Evolutionary conservation across 2,113 vertebrate genomes (phyloP).

Genomic region (Eulemur macaco): DNA sequence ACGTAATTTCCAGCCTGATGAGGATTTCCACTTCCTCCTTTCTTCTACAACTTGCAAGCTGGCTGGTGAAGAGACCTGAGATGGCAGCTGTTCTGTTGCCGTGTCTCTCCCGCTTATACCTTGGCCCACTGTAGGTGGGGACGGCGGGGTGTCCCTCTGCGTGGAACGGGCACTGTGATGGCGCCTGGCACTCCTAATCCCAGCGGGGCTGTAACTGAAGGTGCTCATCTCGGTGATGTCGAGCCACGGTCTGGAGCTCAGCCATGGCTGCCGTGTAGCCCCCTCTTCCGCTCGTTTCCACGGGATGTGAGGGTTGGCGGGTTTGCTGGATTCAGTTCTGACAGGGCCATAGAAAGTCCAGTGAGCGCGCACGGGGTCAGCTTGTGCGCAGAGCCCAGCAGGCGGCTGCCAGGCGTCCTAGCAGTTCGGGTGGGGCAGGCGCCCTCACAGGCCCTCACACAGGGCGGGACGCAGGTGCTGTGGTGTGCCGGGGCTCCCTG

Average conservation of each 20-base stretch:
- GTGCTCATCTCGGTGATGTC: neutral
- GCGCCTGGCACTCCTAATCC: neutral
- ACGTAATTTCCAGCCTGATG: neutral
- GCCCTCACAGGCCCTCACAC: rapidly evolving
- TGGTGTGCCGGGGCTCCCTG: rapidly evolving
- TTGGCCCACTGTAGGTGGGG: neutral
- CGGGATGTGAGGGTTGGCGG: neutral
- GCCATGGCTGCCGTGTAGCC: rapidly evolving
- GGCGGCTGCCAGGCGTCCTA: neutral
- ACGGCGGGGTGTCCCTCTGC: neutral
- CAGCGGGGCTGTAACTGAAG: rapidly evolving
- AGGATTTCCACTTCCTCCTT: neutral
- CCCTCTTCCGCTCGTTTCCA: neutral
- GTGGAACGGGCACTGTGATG: neutral
- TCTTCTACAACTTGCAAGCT: neutral
- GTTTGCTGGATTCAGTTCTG: neutral
- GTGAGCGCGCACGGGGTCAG: neutral
- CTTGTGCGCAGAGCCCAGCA: rapidly evolving
- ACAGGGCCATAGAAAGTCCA: neutral
- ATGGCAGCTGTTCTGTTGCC: neutral
- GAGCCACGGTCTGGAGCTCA: neutral
- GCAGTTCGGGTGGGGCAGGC: rapidly evolving
- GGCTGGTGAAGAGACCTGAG: neutral
- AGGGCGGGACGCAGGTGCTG: rapidly evolving
- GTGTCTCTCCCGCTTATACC: rapidly evolving